Evolutionary conservation across 1,140 invertebrate species (phyloP), one percentile per base, ranked within the genome.

Genomic region (Ceratosolen solmsi): DNA sequence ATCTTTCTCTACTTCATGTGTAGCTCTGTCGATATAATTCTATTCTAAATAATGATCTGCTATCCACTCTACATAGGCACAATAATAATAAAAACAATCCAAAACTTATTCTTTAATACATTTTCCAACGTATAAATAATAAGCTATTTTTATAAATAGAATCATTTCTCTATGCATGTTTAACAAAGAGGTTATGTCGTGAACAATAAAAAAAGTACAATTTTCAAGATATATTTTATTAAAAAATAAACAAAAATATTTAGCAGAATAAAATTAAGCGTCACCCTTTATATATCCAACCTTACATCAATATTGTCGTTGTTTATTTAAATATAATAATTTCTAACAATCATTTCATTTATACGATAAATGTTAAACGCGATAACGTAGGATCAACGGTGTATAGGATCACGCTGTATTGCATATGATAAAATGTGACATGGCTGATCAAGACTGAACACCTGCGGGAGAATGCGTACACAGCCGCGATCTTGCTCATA

Each of bases 1-100:
- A 9, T 79, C 65, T 79, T n/a, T 79, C 36, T 78, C 76, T 65
- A 54, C 0, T 78, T 78, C 76, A 38, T 13, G 58, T 27, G n/a
- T n/a, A 2, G 13, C 60, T 65, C 75, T 30, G 46, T 78, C 76
- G 63, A 68, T 78, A 78, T 20, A n/a, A 68, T 36, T 33, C 22
- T 1, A 22, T 54, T 76, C 36, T 20, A 25, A 46, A 11, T 36
- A 49, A 3, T 25, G 11, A 63, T 27, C 25, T 46, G 38, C 33
- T 15, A 51, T 30, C 25, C 49, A 11, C 49, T 71, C 7, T 27
- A n/a, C n/a, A n/a, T n/a, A n/a, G n/a, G n/a, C n/a, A n/a, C n/a
- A n/a, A n/a, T n/a, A n/a, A n/a, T n/a, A n/a, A n/a, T n/a, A n/a
- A 7, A 41, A 17, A 25, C 70, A 22, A 15, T 54, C 17, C 3